phyloP scores from a whole-genome alignment of 2,113 vertebrate species.

The Dendrocopos noguchii region DNA sequence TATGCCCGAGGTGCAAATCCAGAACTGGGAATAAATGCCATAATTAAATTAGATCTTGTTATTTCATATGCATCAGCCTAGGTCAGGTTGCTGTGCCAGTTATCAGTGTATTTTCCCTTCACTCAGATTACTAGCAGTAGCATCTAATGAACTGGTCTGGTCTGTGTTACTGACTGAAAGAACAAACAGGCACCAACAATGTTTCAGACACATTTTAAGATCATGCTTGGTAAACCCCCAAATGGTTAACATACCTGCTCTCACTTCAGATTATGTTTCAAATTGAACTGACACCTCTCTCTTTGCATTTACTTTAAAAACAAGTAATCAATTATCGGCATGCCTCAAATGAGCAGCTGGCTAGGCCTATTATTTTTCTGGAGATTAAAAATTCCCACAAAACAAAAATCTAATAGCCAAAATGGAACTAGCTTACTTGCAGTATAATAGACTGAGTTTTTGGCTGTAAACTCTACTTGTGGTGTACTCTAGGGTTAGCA shows the following conservation, averaged over 20 bases:
- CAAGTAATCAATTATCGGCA: background rate
- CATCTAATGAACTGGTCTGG: background rate
- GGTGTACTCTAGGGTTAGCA: background rate
- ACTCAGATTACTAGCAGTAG: background rate
- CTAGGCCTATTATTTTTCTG: background rate
- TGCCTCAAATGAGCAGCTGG: background rate
- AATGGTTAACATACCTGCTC: background rate
- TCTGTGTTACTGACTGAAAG: background rate
- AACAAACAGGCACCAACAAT: background rate
- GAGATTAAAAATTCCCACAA: background rate
- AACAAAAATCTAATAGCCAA: background rate
- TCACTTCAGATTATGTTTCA: slow-evolving; percentile 24
- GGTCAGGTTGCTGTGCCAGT: background rate
- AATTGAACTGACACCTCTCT: slow-evolving; percentile 3
- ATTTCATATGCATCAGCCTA: background rate
- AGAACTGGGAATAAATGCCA: background rate
- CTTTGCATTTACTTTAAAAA: background rate
- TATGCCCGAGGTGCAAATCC: background rate
- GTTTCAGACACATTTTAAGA: background rate
- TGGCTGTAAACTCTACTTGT: background rate
- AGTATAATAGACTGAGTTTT: background rate
- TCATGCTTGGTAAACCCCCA: background rate
- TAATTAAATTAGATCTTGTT: background rate
- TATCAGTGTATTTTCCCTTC: background rate
- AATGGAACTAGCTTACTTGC: background rate